Conservation (phyloP, 1,140 invertebrate species). For the Drosophila carrolli region DNA sequence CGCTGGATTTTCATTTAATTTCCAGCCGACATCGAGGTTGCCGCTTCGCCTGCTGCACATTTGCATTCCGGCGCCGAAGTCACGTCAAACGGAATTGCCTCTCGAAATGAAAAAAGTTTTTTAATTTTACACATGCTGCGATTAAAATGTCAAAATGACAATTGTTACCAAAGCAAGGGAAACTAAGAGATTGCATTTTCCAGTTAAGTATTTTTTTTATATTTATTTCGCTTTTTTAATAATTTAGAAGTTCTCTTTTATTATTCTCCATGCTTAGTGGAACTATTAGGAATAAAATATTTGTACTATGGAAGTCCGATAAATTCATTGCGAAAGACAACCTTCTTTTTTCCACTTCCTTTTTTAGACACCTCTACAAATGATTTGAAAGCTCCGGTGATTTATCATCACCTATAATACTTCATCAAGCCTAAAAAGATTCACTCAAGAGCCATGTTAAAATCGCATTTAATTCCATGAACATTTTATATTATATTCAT, state of each 20-base stretch:
- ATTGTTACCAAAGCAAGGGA: constrained; percentile 18
- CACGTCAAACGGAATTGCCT: constrained; percentile 39
- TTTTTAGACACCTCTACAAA: too few species aligned
- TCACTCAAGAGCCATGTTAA: too few species aligned
- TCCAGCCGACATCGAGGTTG: constrained; percentile 16
- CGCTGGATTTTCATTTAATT: constrained; percentile 54
- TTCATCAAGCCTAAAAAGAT: too few species aligned
- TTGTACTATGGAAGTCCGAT: too few species aligned
- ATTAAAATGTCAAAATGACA: constrained; percentile 64
- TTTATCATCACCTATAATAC: too few species aligned
- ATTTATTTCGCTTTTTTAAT: background rate
- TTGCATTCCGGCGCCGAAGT: constrained; percentile 40
- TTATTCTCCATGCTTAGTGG: too few species aligned
- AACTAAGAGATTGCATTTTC: constrained; percentile 16
- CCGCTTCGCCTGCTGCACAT: constrained; percentile 33
- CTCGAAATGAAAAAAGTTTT: constrained; percentile 58
- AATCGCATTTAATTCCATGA: too few species aligned
- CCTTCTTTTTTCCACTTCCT: too few species aligned
- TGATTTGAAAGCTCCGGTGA: too few species aligned
- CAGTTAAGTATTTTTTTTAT: background rate
- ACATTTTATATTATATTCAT: too few species aligned
- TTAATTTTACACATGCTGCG: constrained; percentile 61
- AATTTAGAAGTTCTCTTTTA: background rate
- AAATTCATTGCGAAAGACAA: too few species aligned
- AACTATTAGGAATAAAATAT: too few species aligned